phyloP scores from a whole-genome alignment of 2,797 vertebrate genomes.

The Alcedo quadribrachys region DNA sequence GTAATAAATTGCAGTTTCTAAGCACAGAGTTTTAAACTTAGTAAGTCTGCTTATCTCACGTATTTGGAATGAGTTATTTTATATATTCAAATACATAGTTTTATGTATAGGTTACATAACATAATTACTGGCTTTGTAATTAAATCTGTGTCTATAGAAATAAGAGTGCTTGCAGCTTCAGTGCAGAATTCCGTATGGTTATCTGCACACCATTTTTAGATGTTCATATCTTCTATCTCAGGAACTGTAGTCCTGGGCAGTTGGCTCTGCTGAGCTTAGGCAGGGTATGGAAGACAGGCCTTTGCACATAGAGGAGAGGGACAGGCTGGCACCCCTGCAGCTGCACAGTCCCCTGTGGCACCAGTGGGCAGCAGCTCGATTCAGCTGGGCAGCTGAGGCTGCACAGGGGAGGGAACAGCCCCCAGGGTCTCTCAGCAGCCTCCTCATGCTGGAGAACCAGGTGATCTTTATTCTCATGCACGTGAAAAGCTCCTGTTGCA shows the following conservation, averaged over 20 bases:
- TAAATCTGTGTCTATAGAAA: neutral
- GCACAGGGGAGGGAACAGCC: neutral
- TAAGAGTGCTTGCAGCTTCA: neutral
- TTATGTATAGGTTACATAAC: too few species aligned
- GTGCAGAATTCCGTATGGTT: neutral
- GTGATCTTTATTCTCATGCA: fast-evolving
- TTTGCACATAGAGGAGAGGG: neutral
- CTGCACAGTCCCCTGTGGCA: too few species aligned
- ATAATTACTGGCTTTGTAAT: neutral
- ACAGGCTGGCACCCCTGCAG: neutral
- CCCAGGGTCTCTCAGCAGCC: neutral
- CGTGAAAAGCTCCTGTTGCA: neutral
- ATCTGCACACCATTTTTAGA: neutral
- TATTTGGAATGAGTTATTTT: neutral
- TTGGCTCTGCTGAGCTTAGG: neutral
- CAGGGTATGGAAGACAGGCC: neutral
- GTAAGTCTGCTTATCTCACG: neutral
- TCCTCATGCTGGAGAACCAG: neutral
- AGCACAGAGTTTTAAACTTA: neutral
- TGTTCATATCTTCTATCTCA: neutral
- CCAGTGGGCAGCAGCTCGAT: neutral
- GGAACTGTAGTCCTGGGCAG: neutral
- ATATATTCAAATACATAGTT: neutral
- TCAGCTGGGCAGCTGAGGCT: neutral
- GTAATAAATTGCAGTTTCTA: neutral